Evolutionary conservation across 1,140 invertebrate species (phyloP), one percentile per base, ranked within the genome.

Genomic region (Drosophila arawakana): DNA sequence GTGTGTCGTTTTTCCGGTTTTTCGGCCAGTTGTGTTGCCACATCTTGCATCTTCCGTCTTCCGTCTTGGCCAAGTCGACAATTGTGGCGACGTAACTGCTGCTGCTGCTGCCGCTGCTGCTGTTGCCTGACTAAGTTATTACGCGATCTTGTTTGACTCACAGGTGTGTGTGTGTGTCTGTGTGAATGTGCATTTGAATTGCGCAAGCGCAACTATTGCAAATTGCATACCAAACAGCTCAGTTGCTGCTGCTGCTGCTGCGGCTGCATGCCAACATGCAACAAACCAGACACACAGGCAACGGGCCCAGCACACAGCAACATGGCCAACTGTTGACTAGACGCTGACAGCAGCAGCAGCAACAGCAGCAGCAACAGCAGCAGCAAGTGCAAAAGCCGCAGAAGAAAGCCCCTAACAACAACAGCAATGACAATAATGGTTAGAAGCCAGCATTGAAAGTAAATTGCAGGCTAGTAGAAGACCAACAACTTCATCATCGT

Each of bases 141-240:
- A 86, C 86, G 83, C 86, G 86, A 86, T 81, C 74, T 80, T 78
- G 76, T 78, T 78, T 72, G 68, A 43, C 57, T 47, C 73, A 67
- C 68, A 60, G 76, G 52, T 65, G 37, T 76, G 47, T 72, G 35
- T 71, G 15, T 57, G 34, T 52, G 46, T 50, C 61, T 78, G 61
- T 72, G 61, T 78, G 62, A 61, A 65, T 85, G 67, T 77, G 79
- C 83, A 88, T 86, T 88, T 86, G 83, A 88, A 86, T 86, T 86
- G 83, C 83, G 83, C 83, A 86, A 86, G 83, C 80, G 83, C 83
- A 86, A 83, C 83, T 86, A 88, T 86, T 86, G 83, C 83, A 86
- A 86, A 86, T 86, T 86, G 83, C 80, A 86, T 88, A 82, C 83
- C 82, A 79, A 81, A 72, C 67, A 76, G 78, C 67, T 68, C 77